Evolutionary conservation across 1,140 invertebrate species (phyloP), one percentile per base, ranked within the genome.

Genomic region (Scaptomyza graminum): DNA sequence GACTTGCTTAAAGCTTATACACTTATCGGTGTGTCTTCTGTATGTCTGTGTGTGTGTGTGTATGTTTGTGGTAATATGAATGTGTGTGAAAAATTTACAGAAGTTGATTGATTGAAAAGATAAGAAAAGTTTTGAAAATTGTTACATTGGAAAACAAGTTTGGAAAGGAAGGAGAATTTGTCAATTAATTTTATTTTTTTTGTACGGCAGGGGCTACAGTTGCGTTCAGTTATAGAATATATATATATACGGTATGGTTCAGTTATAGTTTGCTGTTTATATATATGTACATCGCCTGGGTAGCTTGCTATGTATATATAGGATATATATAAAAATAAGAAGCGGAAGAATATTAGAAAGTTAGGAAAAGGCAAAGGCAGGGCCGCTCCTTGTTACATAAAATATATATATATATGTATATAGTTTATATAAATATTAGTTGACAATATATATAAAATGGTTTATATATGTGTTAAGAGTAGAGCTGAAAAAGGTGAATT

Each of bases 271-370:
- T 84, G 75, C 63, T 68, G 57, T 61, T 83, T 83, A 61, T 67
- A 52, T 85, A 44, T 85, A 85, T 85, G 84, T 79, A 87, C 83
- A 87, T 87, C 83, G 84, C 84, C 83, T 88, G 83, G 83, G 83
- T 88, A 88, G 83, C 83, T 88, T 88, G 83, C 84, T 88, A 88
- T 83, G 62, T 75, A 76, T 68, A 65, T 61, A 61, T 22, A 3
- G 18, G 7, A 74, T 72, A 47, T 41, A 57, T 47, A 61, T 65
- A 73, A 34, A 68, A 49, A 60, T 43, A 59, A 69, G 65, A 69
- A 74, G 65, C 50, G 65, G 57, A 74, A 69, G 59, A 51, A 41
- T 69, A 68, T 22, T n/a, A 60, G 57, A 73, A 68, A 54, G 28
- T 16, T 34, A 37, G 55, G 51, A 46, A 67, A 57, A 28, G 28